Evolutionary conservation across 1,140 invertebrate species (phyloP).

Genomic region (Asobara japonica): DNA sequence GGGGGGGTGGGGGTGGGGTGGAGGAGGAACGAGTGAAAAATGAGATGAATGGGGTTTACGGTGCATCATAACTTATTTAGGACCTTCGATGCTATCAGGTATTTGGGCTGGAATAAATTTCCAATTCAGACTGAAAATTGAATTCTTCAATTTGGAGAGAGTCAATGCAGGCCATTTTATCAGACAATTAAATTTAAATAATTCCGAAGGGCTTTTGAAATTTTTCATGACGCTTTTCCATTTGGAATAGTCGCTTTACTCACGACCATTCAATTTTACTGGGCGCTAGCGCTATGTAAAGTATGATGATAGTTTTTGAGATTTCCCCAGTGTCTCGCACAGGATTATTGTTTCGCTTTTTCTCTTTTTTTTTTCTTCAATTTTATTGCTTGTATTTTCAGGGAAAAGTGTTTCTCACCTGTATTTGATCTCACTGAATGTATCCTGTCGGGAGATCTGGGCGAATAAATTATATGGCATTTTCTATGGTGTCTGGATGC

Average conservation of each 20-base stretch:
- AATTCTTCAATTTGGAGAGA: not conserved
- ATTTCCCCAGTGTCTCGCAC: slow-evolving; percentile 36
- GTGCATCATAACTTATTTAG: not conserved
- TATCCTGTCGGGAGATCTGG: no score
- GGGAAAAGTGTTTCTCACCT: no score
- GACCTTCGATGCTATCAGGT: not conserved
- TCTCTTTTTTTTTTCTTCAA: slow-evolving; percentile 21
- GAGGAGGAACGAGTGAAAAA: not conserved
- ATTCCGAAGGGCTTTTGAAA: not conserved
- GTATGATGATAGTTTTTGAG: slow-evolving; percentile 35
- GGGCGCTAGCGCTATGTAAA: slow-evolving; percentile 26
- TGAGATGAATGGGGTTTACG: not conserved
- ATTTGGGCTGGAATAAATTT: not conserved
- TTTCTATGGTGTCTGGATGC: no score
- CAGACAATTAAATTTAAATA: not conserved
- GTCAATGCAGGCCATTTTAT: not conserved
- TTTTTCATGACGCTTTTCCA: not conserved
- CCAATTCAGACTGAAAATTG: not conserved
- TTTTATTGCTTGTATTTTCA: slow-evolving; percentile 4
- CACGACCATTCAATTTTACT: slow-evolving; percentile 30
- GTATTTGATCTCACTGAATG: slow-evolving; percentile 5
- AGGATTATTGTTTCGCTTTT: slow-evolving; percentile 23
- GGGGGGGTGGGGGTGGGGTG: no score
- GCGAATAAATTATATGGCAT: not conserved
- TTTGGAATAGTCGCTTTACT: not conserved